Conservation (phyloP, 2,113 vertebrate species). For the Pelmatolapia mariae region DNA sequence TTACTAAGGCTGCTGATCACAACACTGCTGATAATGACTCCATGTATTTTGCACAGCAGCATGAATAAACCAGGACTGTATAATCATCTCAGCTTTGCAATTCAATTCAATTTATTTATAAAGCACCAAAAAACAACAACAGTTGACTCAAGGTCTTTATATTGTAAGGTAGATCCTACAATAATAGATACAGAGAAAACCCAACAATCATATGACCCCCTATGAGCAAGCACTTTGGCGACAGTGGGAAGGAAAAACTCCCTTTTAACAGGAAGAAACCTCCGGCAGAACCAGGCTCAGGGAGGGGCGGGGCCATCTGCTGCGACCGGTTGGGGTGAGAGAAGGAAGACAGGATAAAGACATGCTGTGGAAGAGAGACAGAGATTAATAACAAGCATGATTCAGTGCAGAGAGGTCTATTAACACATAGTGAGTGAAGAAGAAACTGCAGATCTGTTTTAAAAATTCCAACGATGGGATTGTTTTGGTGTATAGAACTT, state of each 20-base stretch:
- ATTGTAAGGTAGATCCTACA: not conserved
- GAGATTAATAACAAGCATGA: not conserved
- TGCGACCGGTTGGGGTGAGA: not conserved
- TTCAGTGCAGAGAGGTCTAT: fast-evolving
- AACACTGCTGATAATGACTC: not conserved
- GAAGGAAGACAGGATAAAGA: not conserved
- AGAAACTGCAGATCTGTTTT: not conserved
- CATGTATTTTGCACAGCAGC: not conserved
- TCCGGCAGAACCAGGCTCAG: too few relatives aligned
- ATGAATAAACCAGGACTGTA: not conserved
- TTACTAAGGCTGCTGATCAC: not conserved
- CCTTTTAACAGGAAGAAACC: not conserved
- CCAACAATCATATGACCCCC: not conserved
- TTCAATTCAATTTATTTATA: not conserved
- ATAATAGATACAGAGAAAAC: fast-evolving
- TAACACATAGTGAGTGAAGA: not conserved
- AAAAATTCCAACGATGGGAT: not conserved
- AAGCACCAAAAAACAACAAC: not conserved
- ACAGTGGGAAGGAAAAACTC: not conserved
- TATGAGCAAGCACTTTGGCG: not conserved
- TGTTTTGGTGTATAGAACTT: not conserved
- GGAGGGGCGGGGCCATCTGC: too few relatives aligned
- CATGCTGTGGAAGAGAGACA: not conserved
- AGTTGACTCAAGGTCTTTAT: fast-evolving
- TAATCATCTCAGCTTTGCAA: not conserved